phyloP scores from a whole-genome alignment of 2,888 invertebrate genomes.

The Neocrepidodera transversa region DNA sequence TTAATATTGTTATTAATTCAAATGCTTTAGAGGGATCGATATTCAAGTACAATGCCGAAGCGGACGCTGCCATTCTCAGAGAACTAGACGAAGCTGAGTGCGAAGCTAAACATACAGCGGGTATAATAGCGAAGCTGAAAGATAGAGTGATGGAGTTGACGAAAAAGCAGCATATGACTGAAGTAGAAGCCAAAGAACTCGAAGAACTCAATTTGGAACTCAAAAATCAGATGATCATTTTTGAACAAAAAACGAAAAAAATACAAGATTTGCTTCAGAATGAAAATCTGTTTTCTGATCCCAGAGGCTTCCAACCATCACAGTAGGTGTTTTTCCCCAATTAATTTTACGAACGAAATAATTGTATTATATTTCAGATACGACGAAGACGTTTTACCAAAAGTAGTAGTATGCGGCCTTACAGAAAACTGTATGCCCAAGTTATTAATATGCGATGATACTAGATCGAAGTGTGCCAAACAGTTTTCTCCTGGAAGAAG shows the following conservation, averaged over 20 bases:
- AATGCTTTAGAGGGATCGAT: not conserved
- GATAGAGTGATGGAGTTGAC: constrained; percentile 56
- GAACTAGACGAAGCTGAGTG: constrained; percentile 62
- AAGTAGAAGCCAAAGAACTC: constrained; percentile 65
- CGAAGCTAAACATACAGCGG: constrained; percentile 61
- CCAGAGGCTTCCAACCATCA: not conserved
- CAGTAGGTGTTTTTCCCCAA: not conserved
- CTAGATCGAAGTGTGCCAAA: constrained; percentile 7
- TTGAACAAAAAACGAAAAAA: constrained; percentile 67
- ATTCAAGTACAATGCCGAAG: constrained; percentile 48
- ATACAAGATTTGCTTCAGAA: constrained; percentile 61
- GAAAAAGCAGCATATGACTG: constrained; percentile 67
- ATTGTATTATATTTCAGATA: constrained; percentile 34
- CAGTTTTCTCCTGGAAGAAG: constrained; percentile 12
- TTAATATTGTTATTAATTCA: too few species aligned
- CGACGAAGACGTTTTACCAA: constrained; percentile 59
- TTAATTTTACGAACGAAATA: constrained; percentile 33
- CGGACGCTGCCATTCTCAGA: constrained; percentile 54
- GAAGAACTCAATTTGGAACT: constrained; percentile 66
- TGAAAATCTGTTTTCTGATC: constrained; percentile 6
- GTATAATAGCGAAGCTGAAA: constrained; percentile 59
- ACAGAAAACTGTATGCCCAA: constrained; percentile 64
- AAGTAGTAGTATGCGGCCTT: constrained; percentile 64
- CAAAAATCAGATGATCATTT: constrained; percentile 67
- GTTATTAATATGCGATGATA: constrained; percentile 63